Percentiles rank a stretch among this genome's conserved stretches.
Conservation (phyloP, 2,113 vertebrate species). For the Maccullochella peelii region DNA sequence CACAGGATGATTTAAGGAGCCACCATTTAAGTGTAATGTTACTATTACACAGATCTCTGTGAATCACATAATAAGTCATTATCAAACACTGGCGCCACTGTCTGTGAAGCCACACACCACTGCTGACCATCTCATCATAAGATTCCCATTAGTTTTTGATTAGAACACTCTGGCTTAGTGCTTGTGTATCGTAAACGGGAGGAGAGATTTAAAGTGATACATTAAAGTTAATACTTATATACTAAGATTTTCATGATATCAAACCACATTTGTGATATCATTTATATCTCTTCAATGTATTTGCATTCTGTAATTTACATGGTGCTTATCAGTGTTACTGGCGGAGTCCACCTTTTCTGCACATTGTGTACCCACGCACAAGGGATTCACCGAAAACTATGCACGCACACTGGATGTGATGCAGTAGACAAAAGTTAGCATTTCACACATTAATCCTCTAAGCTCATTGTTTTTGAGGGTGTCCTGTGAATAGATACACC, state of each 20-base stretch:
- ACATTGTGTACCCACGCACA: not conserved
- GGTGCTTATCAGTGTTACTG: not conserved
- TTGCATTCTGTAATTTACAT: not conserved
- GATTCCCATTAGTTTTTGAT: slow-evolving; percentile 69
- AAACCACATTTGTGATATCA: not conserved
- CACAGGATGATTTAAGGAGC: slow-evolving; percentile 56
- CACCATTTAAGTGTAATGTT: slow-evolving; percentile 54
- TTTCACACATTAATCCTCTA: not conserved
- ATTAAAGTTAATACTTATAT: not conserved
- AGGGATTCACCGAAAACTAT: not conserved
- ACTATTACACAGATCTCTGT: slow-evolving; percentile 59
- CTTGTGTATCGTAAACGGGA: not conserved
- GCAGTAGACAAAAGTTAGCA: not conserved
- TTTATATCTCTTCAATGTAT: not conserved
- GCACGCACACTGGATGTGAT: not conserved
- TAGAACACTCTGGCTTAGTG: slow-evolving; percentile 34
- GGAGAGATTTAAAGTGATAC: slow-evolving; percentile 8
- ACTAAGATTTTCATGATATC: not conserved
- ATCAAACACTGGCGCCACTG: slow-evolving; percentile 69
- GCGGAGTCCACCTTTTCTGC: not conserved
- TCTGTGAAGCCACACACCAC: slow-evolving; percentile 51
- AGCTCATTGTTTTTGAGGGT: not conserved
- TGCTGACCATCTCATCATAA: slow-evolving; percentile 72
- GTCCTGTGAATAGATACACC: not conserved
- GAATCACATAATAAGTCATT: slow-evolving; percentile 63